Evolutionary conservation across 2,888 invertebrate genomes (phyloP).

Genomic region (Scaptomyza reducta): DNA sequence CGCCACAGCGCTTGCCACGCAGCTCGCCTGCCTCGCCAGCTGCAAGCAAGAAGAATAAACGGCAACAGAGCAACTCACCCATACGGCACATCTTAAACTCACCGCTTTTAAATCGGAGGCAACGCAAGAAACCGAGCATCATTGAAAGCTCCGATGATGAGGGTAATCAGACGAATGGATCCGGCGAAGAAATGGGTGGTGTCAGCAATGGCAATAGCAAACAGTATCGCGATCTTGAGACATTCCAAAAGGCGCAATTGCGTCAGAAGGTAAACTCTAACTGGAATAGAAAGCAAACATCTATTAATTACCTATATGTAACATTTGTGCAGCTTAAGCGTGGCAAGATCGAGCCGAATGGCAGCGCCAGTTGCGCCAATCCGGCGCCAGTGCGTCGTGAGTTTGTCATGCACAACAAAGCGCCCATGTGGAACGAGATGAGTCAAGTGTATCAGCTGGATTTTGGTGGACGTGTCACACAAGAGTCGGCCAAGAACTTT

Average conservation of each 20-base stretch:
- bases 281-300: neutral
- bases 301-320: neutral
- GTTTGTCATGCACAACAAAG: slow-evolving; percentile 98
- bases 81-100: slow-evolving; percentile 93
- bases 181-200: slow-evolving; percentile 85
- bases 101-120: slow-evolving; percentile 90
- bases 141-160: slow-evolving; percentile 93
- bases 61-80: slow-evolving; percentile 92
- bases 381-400: slow-evolving; percentile 88
- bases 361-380: slow-evolving; percentile 80
- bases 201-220: slow-evolving; percentile 85
- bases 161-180: slow-evolving; percentile 85
- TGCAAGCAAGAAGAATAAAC: slow-evolving; percentile 89
- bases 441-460: slow-evolving; percentile 99
- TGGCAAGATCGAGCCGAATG: slow-evolving; percentile 87
- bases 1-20: slow-evolving; percentile 88
- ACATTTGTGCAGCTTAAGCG: slow-evolving; percentile 88
- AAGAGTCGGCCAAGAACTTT: slow-evolving; percentile 99
- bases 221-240: slow-evolving; percentile 94
- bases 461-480: slow-evolving; percentile 99
- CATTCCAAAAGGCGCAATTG: slow-evolving; percentile 95
- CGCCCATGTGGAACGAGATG: slow-evolving; percentile 99
- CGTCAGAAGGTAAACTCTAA: slow-evolving; percentile 90
- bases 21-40: slow-evolving; percentile 91
- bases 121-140: slow-evolving; percentile 90